Evolutionary conservation across 2,113 vertebrate genomes (phyloP).

Genomic region (Pelecanus crispus): DNA sequence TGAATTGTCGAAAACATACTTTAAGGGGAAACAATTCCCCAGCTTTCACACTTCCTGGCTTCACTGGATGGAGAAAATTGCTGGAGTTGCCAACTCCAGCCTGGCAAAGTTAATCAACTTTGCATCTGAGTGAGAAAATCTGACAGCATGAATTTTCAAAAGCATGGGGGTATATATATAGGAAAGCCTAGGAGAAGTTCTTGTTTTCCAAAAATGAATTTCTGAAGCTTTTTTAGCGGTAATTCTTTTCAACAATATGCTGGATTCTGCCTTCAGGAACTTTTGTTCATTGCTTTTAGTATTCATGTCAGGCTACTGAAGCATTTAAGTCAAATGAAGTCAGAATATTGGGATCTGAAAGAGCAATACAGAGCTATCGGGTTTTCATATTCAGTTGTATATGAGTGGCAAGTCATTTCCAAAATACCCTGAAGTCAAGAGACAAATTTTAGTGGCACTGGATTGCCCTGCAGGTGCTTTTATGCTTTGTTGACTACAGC

Average conservation of each 20-base stretch:
- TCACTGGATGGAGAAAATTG: neutral
- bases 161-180: neutral
- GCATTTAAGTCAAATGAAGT: neutral
- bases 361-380: neutral
- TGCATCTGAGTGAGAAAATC: neutral
- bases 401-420: neutral
- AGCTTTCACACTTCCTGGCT: neutral
- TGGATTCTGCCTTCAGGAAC: neutral
- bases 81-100: slow-evolving; percentile 8
- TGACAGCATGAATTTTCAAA: neutral
- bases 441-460: neutral
- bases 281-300: neutral
- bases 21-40: neutral
- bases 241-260: neutral
- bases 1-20: slow-evolving; percentile 1
- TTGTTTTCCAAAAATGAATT: neutral
- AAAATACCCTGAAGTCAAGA: neutral
- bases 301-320: neutral
- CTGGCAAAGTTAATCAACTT: neutral
- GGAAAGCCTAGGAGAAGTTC: neutral
- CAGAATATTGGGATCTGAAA: neutral
- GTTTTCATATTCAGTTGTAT: neutral
- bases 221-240: neutral
- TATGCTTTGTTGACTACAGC: neutral
- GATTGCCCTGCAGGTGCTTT: neutral